Conservation (phyloP, 2,797 vertebrate genomes). For the Pyrocephalus nanus region DNA sequence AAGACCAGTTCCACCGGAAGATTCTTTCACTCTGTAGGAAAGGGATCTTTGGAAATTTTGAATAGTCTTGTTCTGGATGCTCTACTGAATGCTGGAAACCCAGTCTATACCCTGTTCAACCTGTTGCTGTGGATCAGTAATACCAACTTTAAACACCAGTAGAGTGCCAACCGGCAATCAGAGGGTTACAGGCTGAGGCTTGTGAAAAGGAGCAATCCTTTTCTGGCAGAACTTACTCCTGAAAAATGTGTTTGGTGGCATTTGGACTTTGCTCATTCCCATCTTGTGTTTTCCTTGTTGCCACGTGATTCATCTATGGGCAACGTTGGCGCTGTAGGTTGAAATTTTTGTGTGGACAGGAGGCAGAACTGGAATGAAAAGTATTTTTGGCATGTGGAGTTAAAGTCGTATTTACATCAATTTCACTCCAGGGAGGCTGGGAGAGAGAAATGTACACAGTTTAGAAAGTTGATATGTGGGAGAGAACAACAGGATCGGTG, state of each 20-base stretch:
- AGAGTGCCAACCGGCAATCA: not conserved
- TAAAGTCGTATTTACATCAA: not conserved
- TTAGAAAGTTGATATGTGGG: not conserved
- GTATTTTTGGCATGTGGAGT: not conserved
- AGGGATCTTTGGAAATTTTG: not conserved
- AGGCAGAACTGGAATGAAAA: not conserved
- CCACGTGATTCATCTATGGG: not conserved
- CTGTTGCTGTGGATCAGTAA: not conserved
- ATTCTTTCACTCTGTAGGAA: not conserved
- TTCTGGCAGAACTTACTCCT: not conserved
- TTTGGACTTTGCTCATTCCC: not conserved
- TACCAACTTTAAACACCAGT: not conserved
- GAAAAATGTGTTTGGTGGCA: not conserved
- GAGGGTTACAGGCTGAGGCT: not conserved
- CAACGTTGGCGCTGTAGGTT: rapidly evolving
- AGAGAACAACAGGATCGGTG: rapidly evolving
- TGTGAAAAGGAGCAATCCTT: not conserved
- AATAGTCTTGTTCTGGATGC: not conserved
- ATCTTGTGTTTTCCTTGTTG: not conserved
- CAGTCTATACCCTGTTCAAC: not conserved
- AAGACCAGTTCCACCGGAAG: not conserved
- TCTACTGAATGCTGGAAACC: not conserved
- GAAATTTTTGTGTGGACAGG: not conserved
- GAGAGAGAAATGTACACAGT: not conserved
- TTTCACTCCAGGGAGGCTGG: not conserved